phyloP scores from a whole-genome alignment of 2,797 vertebrate species.

The Nyctibius grandis region DNA sequence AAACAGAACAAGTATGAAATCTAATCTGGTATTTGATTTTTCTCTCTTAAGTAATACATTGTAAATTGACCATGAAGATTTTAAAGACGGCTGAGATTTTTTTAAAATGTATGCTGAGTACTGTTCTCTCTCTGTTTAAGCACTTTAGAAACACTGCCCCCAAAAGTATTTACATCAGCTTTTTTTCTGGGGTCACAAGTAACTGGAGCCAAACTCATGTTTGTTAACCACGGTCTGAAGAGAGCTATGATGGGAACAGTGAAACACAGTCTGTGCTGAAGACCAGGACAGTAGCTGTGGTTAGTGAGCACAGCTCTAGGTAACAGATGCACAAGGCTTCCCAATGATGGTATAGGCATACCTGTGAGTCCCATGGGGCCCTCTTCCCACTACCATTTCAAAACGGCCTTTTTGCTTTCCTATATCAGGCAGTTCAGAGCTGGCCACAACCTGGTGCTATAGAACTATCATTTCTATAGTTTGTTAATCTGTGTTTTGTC shows the following conservation, averaged over 20 bases:
- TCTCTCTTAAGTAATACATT: not conserved
- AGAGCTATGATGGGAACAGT: not conserved
- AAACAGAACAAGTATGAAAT: not conserved
- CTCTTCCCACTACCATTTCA: not conserved
- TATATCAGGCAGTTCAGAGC: not conserved
- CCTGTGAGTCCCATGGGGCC: rapidly evolving
- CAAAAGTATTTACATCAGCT: not conserved
- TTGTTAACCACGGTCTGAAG: not conserved
- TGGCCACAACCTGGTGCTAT: not conserved
- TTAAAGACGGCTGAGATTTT: not conserved
- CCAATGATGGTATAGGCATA: not conserved
- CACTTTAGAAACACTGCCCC: not conserved
- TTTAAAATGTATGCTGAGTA: not conserved
- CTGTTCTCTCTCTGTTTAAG: not conserved
- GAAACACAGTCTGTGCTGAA: not conserved
- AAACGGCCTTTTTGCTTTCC: not conserved
- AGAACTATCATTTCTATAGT: not conserved
- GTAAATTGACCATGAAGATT: not conserved
- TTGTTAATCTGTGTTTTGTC: not conserved
- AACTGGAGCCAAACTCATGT: not conserved
- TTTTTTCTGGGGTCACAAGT: not conserved
- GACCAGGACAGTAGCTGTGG: not conserved
- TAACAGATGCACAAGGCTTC: not conserved
- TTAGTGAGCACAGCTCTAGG: not conserved
- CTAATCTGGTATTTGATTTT: not conserved